phyloP scores from a whole-genome alignment of 2,113 vertebrate genomes.

The Sinocyclocheilus grahami region DNA sequence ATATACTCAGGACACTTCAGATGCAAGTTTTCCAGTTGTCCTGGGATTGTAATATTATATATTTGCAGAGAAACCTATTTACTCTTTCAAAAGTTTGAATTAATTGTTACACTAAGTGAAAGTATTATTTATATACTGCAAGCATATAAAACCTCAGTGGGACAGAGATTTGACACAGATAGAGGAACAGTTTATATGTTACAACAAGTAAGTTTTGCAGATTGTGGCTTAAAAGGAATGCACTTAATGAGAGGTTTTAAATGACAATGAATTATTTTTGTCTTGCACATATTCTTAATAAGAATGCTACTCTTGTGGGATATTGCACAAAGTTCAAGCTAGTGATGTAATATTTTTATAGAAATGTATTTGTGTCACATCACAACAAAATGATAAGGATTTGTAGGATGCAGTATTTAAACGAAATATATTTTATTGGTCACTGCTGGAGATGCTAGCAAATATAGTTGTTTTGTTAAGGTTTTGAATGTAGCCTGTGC shows the following conservation, averaged over 20 bases:
- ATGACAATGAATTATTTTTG: not conserved
- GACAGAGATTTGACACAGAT: not conserved
- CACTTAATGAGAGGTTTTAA: not conserved
- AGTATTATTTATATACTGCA: too few relatives aligned
- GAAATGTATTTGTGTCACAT: not conserved
- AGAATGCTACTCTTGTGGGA: not conserved
- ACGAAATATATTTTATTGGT: not conserved
- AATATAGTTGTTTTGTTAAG: not conserved
- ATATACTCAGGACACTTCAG: too few relatives aligned
- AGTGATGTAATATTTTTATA: not conserved
- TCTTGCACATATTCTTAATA: not conserved
- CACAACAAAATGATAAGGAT: not conserved
- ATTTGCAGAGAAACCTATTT: too few relatives aligned
- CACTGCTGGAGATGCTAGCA: not conserved
- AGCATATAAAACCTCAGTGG: not conserved
- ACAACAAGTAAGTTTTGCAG: not conserved
- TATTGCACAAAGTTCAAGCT: not conserved
- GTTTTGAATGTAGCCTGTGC: not conserved
- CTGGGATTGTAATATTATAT: too few relatives aligned
- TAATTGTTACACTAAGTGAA: too few relatives aligned
- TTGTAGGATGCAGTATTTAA: not conserved
- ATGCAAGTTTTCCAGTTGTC: too few relatives aligned
- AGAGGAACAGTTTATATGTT: not conserved
- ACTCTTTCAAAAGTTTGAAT: too few relatives aligned
- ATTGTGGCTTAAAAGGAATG: not conserved